Evolutionary conservation across 2,797 vertebrate genomes (phyloP), one percentile per base, ranked within the genome.

Genomic region (Tarsius wallacei): DNA sequence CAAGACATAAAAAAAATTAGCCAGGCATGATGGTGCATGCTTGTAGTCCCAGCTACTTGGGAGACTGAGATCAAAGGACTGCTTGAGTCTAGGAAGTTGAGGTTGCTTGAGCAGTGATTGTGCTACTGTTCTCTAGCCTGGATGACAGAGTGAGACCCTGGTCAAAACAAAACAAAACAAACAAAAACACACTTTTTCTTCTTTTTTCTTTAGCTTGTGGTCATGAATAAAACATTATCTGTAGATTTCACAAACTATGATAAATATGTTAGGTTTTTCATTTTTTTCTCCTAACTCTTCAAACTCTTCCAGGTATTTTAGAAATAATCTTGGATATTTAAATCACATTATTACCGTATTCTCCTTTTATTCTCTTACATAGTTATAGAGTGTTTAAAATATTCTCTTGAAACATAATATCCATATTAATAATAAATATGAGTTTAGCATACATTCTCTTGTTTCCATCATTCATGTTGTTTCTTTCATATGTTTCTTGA

Each of bases 331-430:
- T 87, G 13, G 11, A 92, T 0, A 80, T 1, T 49, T 90, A 22
- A 80, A 51, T 36, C 21, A 74, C 1, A 93, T 68, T 61, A 51
- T 51, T 77, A 77, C 49, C 64, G 85, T 19, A 71, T 66, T 80
- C 7, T 53, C 24, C 31, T 49, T 73, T 51, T 63, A 81, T 76
- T 59, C 15, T 57, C 42, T 42, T 6, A 42, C 7, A 42, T 42
- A 42, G 10, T 89, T 82, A 33, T 17, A 28, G 4, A 59, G 1
- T 68, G 88, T 33, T 90, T 85, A 3, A 64, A 57, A 53, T 82
- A 77, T 66, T 87, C 91, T 83, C 31, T 94, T 70, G 3, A 87
- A 78, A 78, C 68, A 57, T 49, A 55, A 83, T 80, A 77, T 24
- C 13, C 61, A 74, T 42, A 70, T 70, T 84, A 87, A 92, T 71